phyloP scores from a whole-genome alignment of 2,888 invertebrate genomes.

The Ptycholaimellus sp. region DNA sequence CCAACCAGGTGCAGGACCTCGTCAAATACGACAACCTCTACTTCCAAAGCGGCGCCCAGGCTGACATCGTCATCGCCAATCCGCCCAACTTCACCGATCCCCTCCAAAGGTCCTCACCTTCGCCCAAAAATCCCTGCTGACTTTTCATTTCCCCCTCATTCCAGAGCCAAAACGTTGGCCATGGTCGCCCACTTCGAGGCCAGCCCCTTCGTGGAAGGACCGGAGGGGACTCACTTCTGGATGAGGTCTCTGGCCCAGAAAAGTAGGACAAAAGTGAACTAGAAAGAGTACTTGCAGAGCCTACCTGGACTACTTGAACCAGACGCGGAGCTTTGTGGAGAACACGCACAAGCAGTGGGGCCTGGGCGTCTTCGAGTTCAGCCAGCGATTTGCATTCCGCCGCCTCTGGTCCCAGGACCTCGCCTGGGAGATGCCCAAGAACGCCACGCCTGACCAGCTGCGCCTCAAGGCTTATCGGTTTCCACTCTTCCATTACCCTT shows the following conservation, averaged over 20 bases:
- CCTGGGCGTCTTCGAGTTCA: constrained; percentile 22
- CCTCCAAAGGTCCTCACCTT: too few species aligned
- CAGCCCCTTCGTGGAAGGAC: constrained; percentile 13
- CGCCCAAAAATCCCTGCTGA: constrained; percentile 12
- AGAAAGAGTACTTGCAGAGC: neutral
- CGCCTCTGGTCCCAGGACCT: constrained; percentile 23
- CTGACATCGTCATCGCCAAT: constrained; percentile 19
- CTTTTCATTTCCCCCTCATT: too few species aligned
- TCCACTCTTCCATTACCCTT: constrained; percentile 13
- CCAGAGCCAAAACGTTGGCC: constrained; percentile 14
- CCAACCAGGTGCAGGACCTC: constrained; percentile 18
- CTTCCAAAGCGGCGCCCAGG: constrained; percentile 23
- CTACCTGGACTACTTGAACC: neutral
- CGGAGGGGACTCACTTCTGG: constrained; percentile 21
- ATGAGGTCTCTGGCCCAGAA: too few species aligned
- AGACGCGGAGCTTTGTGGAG: constrained; percentile 12
- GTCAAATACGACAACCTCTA: constrained; percentile 18
- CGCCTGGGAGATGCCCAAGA: constrained; percentile 16
- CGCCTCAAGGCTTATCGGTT: constrained; percentile 17
- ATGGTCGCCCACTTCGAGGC: constrained; percentile 18
- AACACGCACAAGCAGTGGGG: constrained; percentile 21
- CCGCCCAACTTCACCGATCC: constrained; percentile 18
- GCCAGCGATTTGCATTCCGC: constrained; percentile 21
- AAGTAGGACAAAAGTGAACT: constrained; percentile 18
- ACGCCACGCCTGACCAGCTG: constrained; percentile 8